Base-by-base conservation (phyloP, 30 jellyfish, hydroid and myxozoan species). In the Cassiopea andromeda region DNA sequence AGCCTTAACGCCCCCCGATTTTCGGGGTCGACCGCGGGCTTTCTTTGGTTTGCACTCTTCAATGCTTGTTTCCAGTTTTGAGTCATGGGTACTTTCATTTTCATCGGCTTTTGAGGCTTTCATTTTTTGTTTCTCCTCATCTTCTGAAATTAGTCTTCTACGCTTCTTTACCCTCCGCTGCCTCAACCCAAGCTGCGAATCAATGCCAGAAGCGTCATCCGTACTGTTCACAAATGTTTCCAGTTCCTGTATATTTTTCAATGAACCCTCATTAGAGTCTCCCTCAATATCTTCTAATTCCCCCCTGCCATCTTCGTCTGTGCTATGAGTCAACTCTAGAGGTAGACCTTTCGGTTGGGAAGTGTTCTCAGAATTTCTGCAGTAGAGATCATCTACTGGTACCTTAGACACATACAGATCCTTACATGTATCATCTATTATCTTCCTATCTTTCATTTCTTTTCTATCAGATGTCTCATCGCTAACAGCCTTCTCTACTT, bases 1-100 rank as follows among this genome's bases (percentile, higher is more conserved):
- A 3, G 77, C 44, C 27, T 47, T 83, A 1, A 80, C 61, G 19
- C 71, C 50, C 58, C 57, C 88, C 14, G 93, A n/a, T 44, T 67
- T 77, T 61, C 80, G 80, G 5, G 93, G 93, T 18, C 93, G 88
- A 9, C 93, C 93, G 46, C 93, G 64, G 38, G 88, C 93, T n/a
- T 78, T 61, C 77, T 85, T 85, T 13, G 83, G 84, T 73, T 84
- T 84, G 6, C 44, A 16, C 14, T 71, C 92, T 67, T 49, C 60
- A 48, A 18, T 19, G 9, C 19, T 48, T 58, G 17, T 44, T 27
- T 48, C 46, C 49, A 27, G 43, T 49, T 47, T 83, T 73, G 48
- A 48, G n/a, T 67, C 89, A 5, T 12, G 17, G 10, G 48, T 27
- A 47, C 74, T 61, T 83, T 83, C 73, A 4, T 50, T 43, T 7